Percentiles rank a stretch among this genome's conserved stretches.
These are phyloP conservation scores for Cryptosula pallasiana DNA, from an alignment of 2,888 invertebrate genomes.

Conservation along the genomic window DNA sequence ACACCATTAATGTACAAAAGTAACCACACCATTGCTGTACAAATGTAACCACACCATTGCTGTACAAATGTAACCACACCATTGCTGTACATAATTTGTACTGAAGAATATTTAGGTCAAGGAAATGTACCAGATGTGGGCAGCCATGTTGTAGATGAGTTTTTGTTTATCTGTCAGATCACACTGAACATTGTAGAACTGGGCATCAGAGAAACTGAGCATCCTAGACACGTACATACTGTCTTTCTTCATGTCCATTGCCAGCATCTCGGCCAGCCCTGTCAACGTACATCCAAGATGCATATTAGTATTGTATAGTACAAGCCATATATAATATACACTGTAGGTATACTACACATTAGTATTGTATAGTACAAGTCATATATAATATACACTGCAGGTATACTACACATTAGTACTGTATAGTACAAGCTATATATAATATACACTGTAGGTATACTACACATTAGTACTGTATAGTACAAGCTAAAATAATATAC, in stretches of 20 bases:
- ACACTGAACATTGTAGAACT: slow-evolving; percentile 46
- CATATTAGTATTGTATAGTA: not conserved
- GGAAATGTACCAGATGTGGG: slow-evolving; percentile 50
- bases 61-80: too few relatives aligned
- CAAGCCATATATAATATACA: not conserved
- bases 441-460: not conserved
- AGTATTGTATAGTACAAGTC: not conserved
- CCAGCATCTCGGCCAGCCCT: slow-evolving; percentile 51
- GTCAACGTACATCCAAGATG: not conserved
- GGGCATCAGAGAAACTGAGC: slow-evolving; percentile 47
- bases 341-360: not conserved
- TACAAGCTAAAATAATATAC: too few relatives aligned
- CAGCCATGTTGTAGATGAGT: slow-evolving; percentile 44
- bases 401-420: not conserved
- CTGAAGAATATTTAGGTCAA: too few relatives aligned
- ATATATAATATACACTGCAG: not conserved
- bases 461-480: not conserved
- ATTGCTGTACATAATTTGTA: too few relatives aligned
- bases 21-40: too few relatives aligned
- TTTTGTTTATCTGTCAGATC: slow-evolving; percentile 38
- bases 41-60: too few relatives aligned
- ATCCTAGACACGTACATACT: slow-evolving; percentile 51
- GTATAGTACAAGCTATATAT: not conserved
- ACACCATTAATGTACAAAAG: too few relatives aligned
- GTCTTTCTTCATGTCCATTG: slow-evolving; percentile 51